A percentile compares a stretch with the other conserved stretches of the same genome.
Conservation (phyloP, 2,797 vertebrate genomes). For the Diceros bicornis region DNA sequence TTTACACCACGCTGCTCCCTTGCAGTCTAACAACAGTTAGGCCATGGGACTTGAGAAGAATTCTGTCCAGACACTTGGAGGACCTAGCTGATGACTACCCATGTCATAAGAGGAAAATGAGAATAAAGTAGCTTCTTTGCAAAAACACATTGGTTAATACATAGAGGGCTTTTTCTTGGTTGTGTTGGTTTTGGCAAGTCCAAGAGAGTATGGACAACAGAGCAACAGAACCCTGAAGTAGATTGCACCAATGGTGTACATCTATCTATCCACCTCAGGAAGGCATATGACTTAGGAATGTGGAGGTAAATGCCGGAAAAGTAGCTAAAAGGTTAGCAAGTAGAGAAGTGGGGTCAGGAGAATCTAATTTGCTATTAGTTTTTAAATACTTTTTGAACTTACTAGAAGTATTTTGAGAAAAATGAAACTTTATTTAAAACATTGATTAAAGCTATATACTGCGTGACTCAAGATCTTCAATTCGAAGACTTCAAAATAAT, state of each 20-base stretch:
- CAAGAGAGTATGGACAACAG: not conserved
- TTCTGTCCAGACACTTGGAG: not conserved
- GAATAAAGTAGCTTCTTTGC: not conserved
- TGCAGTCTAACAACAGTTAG: not conserved
- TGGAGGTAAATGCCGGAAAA: too few relatives aligned
- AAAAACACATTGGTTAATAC: not conserved
- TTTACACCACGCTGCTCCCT: not conserved
- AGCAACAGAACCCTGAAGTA: not conserved
- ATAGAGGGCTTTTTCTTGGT: not conserved
- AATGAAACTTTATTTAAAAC: not conserved
- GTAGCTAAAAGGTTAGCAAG: not conserved
- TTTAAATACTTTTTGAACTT: not conserved
- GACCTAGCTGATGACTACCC: not conserved
- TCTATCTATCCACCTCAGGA: too few relatives aligned
- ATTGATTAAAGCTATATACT: not conserved
- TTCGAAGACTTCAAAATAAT: not conserved
- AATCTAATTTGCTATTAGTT: not conserved
- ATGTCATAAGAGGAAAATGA: not conserved
- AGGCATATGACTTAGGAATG: too few relatives aligned
- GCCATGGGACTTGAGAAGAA: too few relatives aligned
- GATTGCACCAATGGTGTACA: not conserved
- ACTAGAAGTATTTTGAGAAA: not conserved
- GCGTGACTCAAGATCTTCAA: too few relatives aligned
- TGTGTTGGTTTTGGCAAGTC: not conserved
- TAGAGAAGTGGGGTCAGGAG: not conserved